Base-by-base conservation (phyloP, 2,888 invertebrate species). In the Cecidostiba fungosa region DNA sequence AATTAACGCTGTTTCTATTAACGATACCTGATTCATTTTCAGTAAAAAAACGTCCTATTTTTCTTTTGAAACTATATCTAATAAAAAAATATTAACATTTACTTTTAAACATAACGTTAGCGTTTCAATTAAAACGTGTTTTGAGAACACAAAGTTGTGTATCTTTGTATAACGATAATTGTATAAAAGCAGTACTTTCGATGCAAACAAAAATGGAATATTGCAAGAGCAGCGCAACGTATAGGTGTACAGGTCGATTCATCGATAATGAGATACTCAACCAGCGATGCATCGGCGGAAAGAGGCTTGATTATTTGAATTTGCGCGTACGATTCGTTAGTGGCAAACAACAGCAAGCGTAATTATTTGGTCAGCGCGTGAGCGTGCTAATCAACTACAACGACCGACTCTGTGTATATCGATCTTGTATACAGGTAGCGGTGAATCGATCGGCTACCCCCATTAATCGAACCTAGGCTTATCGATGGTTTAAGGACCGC, bases 301-400 rank as follows among this genome's bases (percentile, higher is more conserved):
- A 54, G 47, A 76, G 50, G 50, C 29, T 8, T 76, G 50, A 50
- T 76, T 76, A 32, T 32, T 54, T 76, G 74, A 54, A 76, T 54
- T 54, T 8, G 50, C 29, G 29, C 16, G 50, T 29, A 16, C 50
- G 74, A 76, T 32, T 76, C 32, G 74, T 76, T 76, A 50, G 47
- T 29, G 47, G 50, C 3, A 50, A 10, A 54, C 26, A 26, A 66
- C 66, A 26, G 50, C 47, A 32, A 6, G 29, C 50, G 26, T 32
- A 76, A 76, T 76, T 76, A 76, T 50, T 76, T 54, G 29, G 50
- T 50, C 74, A 29, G 50, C n/a, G 16, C 26, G 29, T 29, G 16
- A 14, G 43, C 26, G 12, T 19, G 50, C 74, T 50, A 76, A 76
- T 76, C 74, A 76, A 76, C 74, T 47, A 10, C 50, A 50, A 50